Evolutionary conservation across 2,113 vertebrate species (phyloP).

Genomic region (Odontophorus gujanensis): DNA sequence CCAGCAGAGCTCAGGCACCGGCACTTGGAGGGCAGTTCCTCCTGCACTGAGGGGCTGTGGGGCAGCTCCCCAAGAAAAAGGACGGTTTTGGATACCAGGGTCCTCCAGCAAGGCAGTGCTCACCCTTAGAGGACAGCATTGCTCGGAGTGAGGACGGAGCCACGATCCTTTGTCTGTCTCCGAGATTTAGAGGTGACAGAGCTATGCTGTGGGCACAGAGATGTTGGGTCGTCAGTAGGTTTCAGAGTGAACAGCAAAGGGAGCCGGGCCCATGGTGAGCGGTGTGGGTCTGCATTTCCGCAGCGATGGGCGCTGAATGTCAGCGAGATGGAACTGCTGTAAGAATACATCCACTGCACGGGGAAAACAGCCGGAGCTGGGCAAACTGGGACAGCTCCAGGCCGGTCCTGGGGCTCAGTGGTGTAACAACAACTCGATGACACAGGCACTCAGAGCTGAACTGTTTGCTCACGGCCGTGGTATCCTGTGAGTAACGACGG

Average conservation of each 20-base stretch:
- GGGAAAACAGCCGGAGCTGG: background rate
- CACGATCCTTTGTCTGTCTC: accelerated
- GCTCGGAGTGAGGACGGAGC: background rate
- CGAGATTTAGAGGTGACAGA: accelerated
- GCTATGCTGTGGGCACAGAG: background rate
- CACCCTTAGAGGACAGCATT: accelerated
- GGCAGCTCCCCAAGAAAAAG: background rate
- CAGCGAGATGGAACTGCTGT: background rate
- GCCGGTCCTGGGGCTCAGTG: background rate
- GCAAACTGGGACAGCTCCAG: background rate
- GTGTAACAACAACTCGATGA: background rate
- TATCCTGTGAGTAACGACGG: background rate
- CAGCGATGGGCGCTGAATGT: no score
- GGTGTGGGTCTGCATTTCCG: background rate
- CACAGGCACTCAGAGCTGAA: background rate
- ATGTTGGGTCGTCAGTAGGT: background rate
- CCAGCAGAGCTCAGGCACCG: background rate
- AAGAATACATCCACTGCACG: background rate
- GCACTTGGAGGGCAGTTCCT: background rate
- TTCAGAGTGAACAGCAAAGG: background rate
- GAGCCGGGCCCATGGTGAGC: accelerated
- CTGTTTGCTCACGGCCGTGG: background rate
- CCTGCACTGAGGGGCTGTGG: background rate
- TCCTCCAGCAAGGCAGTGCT: background rate
- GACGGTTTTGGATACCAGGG: accelerated